Percentiles rank a stretch among this genome's conserved stretches.
Conservation (phyloP, 2,113 vertebrate genomes). For the Rhea pennata region DNA sequence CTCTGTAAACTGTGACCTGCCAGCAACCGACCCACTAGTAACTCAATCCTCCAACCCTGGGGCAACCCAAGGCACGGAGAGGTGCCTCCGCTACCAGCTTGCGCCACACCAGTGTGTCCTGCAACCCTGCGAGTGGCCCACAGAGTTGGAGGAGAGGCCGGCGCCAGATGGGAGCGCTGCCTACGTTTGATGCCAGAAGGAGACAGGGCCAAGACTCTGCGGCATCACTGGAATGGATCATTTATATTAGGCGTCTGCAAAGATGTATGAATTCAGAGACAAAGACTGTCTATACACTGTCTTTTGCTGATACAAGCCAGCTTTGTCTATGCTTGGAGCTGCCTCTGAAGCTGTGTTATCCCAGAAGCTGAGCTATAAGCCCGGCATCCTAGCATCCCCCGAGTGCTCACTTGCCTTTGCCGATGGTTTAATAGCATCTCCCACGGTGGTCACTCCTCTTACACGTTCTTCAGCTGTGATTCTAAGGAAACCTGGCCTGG, state of each 20-base stretch:
- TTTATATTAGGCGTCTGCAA: not conserved
- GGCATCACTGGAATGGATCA: not conserved
- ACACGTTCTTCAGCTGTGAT: not conserved
- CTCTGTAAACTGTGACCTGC: not conserved
- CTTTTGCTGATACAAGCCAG: not conserved
- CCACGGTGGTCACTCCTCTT: not conserved
- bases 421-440: not conserved
- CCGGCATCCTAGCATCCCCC: not conserved
- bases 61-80: not conserved
- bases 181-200: too few relatives aligned
- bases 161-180: not conserved
- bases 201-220: not conserved
- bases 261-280: not conserved
- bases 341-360: not conserved
- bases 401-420: not conserved
- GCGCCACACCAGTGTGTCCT: accelerated
- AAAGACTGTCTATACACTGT: not conserved
- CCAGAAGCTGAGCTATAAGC: not conserved
- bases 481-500: not conserved
- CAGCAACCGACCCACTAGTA: not conserved
- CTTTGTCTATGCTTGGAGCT: not conserved
- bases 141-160: not conserved
- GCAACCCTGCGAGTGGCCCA: too few relatives aligned
- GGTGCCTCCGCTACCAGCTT: too few relatives aligned
- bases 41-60: not conserved